A percentile compares a stretch with the other conserved stretches of the same genome.
Conservation (phyloP, 1,140 invertebrate species). For the Andricus grossulariae region DNA sequence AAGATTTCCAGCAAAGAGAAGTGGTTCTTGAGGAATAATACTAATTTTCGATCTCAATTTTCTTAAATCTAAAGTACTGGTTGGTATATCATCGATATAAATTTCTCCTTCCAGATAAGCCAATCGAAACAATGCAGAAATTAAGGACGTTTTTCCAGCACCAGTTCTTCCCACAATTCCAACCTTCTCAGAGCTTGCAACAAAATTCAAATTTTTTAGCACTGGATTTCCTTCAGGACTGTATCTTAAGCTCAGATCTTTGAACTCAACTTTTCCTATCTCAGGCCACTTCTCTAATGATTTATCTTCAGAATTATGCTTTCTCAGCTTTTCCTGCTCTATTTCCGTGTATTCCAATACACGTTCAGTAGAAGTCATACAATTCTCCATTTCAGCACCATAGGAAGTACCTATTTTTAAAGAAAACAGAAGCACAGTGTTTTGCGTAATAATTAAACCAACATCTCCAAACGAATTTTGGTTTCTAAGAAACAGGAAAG, state of each 20-base stretch:
- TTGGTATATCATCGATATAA: constrained; percentile 77
- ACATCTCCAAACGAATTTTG: constrained; percentile 77
- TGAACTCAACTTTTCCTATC: constrained; percentile 78
- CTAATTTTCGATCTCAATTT: constrained; percentile 78
- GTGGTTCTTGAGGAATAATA: constrained; percentile 84
- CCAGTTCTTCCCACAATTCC: constrained; percentile 73
- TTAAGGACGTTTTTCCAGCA: constrained; percentile 71
- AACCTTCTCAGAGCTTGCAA: constrained; percentile 41
- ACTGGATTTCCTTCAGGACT: constrained; percentile 47
- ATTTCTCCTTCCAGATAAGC: constrained; percentile 69
- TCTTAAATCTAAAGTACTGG: constrained; percentile 77
- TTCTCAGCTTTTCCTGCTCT: constrained; percentile 76
- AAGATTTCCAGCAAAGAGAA: constrained; percentile 80
- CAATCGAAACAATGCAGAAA: constrained; percentile 67
- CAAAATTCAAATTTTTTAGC: constrained; percentile 64
- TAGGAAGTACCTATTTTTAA: constrained; percentile 90
- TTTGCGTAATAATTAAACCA: constrained; percentile 90
- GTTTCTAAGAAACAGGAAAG: constrained; percentile 46
- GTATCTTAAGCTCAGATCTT: constrained; percentile 80
- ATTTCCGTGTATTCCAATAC: constrained; percentile 84
- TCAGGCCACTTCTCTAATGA: constrained; percentile 73
- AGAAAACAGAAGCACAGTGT: constrained; percentile 85
- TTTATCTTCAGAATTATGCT: constrained; percentile 47
- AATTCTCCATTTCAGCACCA: constrained; percentile 82
- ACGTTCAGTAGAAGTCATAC: constrained; percentile 89